A percentile compares a stretch with the other conserved stretches of the same genome.
phyloP scores from a whole-genome alignment of 2,888 invertebrate species.

The Griposia aprilina region DNA sequence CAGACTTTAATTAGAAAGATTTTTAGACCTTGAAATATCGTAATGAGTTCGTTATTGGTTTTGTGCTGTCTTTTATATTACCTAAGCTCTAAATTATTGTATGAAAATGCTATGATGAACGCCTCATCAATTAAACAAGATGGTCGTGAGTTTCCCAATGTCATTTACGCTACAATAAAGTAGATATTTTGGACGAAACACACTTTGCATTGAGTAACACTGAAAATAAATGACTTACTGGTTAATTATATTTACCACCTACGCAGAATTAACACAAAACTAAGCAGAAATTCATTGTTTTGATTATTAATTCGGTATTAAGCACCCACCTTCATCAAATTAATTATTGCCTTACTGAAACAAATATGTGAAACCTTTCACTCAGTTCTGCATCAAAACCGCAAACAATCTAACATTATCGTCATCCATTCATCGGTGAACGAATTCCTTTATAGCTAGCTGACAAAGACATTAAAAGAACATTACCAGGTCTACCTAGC shows the following conservation, averaged over 20 bases:
- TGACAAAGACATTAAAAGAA: conserved; percentile 12
- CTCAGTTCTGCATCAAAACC: background rate
- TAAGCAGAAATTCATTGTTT: background rate
- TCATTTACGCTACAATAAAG: background rate
- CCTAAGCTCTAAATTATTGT: background rate
- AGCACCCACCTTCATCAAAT: background rate
- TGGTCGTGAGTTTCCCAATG: background rate
- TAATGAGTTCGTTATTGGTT: background rate
- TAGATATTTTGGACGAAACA: background rate
- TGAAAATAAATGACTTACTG: too few relatives aligned
- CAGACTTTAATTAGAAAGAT: background rate
- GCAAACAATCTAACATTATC: background rate
- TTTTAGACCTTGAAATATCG: background rate
- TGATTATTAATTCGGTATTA: background rate
- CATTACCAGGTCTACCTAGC: background rate
- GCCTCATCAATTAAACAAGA: background rate
- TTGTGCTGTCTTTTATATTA: background rate
- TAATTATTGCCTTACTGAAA: background rate
- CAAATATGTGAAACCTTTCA: background rate
- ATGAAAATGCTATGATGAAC: background rate
- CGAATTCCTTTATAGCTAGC: conserved; percentile 1
- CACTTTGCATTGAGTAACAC: background rate
- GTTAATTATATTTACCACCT: background rate
- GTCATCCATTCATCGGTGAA: background rate
- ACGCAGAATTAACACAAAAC: too few relatives aligned